Conservation (phyloP, 2,888 invertebrate species). For the Meandrusa payeni region DNA sequence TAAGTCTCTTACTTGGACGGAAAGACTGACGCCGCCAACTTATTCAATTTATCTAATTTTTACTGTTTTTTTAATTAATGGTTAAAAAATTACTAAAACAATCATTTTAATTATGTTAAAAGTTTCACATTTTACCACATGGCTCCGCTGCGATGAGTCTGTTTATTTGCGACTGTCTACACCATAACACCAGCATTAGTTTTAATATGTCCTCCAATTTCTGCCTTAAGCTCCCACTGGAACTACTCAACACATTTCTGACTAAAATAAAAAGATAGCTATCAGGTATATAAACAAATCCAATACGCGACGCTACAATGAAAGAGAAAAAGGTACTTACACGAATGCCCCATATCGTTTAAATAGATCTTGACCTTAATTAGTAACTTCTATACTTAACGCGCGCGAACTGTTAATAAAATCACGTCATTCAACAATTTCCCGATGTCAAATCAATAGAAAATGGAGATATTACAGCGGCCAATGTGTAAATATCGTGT, state of each 20-base stretch:
- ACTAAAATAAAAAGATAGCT: constrained; percentile 54
- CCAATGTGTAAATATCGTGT: constrained; percentile 57
- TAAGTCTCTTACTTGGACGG: no score
- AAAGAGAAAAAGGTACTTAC: constrained; percentile 43
- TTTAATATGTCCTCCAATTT: constrained; percentile 90
- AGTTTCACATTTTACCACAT: constrained; percentile 65
- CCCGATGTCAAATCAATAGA: constrained; percentile 59
- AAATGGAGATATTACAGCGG: constrained; percentile 44
- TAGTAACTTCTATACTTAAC: constrained; percentile 36
- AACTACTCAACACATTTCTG: constrained; percentile 53
- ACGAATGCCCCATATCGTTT: constrained; percentile 57
- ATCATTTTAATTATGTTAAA: background rate
- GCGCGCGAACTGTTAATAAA: constrained; percentile 39
- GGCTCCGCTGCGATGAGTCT: constrained; percentile 82
- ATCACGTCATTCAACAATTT: constrained; percentile 52
- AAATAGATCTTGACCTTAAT: constrained; percentile 32
- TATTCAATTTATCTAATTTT: no score
- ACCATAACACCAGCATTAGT: constrained; percentile 91
- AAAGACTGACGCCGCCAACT: no score
- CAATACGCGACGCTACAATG: no score
- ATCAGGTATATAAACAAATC: constrained; percentile 3
- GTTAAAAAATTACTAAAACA: no score
- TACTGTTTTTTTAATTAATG: no score
- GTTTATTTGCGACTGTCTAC: constrained; percentile 87
- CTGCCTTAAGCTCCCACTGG: constrained; percentile 67